Base-by-base conservation (phyloP, 2,113 vertebrate species). In the Atlantisia rogersi region DNA sequence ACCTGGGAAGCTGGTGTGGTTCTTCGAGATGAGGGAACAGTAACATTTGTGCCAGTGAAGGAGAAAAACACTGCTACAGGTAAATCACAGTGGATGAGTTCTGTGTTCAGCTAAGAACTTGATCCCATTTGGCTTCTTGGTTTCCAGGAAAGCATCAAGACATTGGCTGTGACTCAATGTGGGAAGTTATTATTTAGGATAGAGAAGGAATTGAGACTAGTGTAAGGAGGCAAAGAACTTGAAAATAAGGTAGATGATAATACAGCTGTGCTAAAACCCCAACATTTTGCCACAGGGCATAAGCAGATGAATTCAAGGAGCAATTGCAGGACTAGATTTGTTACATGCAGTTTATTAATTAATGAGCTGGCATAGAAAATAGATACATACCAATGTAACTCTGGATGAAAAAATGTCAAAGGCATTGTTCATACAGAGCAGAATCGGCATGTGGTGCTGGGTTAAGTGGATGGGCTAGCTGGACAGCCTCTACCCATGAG, bases 381-480 rank as follows among this genome's bases (percentile, higher is more conserved):
- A 67, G 10, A 35, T 52, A 74, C 5, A n/a, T 39, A 25, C 12
- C 10, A 32, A 16, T 89, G 56, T 40, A 73, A 17, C 8, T 44
- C 5, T 53, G 53, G 25, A 32, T 58, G 46, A 68, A 77, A 50
- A 65, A 29, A 32, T 4, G 6, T 48, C 2, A 2, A 70, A 76
- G 37, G 17, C 18, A 25, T 37, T 59, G 17, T 59, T 25, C 28
- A 11, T 20, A 70, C 11, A 25, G 25, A 82, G 28, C 0, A 5
- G 42, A 40, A 35, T 13, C 52, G 42, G 32, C 12, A 37, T 0
- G 0, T 35, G 21, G 35, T n/a, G 46, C 20, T 1, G 1, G 31
- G 75, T 28, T 20, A n/a, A 62, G 29, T 4, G 35, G 32, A 20
- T 19, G 19, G 44, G 8, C 21, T 81, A 46, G 20, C 3, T 48